These are phyloP conservation scores for Salvator merianae DNA, from an alignment of 2,113 vertebrate species.

Conservation along the genomic window DNA sequence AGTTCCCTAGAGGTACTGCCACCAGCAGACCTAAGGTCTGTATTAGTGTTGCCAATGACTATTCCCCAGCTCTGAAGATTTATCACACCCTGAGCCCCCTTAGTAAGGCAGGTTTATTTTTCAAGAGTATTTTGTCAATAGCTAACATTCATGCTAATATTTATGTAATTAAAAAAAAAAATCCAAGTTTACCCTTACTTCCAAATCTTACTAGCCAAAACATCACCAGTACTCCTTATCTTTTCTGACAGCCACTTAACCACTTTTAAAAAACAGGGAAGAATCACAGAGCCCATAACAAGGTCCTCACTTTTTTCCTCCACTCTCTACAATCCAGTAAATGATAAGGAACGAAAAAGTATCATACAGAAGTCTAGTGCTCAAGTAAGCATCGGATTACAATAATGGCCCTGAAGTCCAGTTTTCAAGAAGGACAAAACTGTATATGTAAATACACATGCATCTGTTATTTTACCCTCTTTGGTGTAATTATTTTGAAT, in stretches of 20 bases:
- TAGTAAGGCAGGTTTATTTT: background rate
- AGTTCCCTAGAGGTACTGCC: too few species aligned
- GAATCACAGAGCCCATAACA: background rate
- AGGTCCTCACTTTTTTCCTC: background rate
- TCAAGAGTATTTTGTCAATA: background rate
- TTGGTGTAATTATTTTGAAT: background rate
- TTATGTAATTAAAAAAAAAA: too few species aligned
- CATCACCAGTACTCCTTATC: background rate
- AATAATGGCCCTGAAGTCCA: background rate
- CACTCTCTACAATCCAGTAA: background rate
- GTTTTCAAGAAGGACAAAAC: background rate
- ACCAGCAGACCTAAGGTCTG: too few species aligned
- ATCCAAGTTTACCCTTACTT: too few species aligned
- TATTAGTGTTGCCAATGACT: too few species aligned
- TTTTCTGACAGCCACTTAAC: background rate
- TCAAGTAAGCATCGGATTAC: background rate
- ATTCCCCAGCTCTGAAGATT: too few species aligned
- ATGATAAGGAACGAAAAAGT: too few species aligned
- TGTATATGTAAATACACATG: background rate
- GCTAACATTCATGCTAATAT: background rate
- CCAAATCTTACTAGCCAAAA: background rate
- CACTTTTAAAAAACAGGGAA: background rate
- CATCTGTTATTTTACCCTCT: background rate
- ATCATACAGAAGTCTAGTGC: background rate
- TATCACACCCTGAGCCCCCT: too few species aligned